phyloP scores from a whole-genome alignment of 2,888 invertebrate genomes.

The Ramazzottius varieornatus region DNA sequence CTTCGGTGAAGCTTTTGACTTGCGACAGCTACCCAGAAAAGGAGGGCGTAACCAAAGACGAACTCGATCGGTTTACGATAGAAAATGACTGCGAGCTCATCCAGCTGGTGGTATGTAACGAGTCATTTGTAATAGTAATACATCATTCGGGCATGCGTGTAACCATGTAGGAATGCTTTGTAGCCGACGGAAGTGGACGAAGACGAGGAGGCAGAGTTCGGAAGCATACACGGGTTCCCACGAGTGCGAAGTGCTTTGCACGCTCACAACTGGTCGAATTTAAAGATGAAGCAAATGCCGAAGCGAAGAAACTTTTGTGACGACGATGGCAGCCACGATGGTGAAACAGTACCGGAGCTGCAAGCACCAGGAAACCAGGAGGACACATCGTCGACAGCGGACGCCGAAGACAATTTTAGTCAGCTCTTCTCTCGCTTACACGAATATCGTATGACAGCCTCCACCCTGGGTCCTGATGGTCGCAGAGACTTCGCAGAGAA shows the following conservation, averaged over 20 bases:
- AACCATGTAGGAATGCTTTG: background rate
- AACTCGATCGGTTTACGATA: background rate
- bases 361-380: background rate
- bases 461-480: background rate
- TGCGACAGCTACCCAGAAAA: background rate
- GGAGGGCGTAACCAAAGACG: conserved; percentile 5
- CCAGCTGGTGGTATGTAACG: background rate
- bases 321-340: background rate
- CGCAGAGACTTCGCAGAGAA: background rate
- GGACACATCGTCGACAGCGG: background rate
- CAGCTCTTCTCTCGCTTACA: background rate
- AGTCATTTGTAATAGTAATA: too few species aligned
- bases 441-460: background rate
- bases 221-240: background rate
- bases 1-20: background rate
- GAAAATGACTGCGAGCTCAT: background rate
- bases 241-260: background rate
- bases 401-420: background rate
- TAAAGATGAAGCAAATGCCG: background rate
- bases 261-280: background rate
- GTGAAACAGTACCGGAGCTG: too few species aligned
- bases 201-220: background rate
- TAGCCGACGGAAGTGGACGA: background rate
- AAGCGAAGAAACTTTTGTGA: background rate
- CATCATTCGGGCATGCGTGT: too few species aligned